Conservation (phyloP, 2,113 vertebrate genomes). For the mouse (Mus musculus) region DNA sequence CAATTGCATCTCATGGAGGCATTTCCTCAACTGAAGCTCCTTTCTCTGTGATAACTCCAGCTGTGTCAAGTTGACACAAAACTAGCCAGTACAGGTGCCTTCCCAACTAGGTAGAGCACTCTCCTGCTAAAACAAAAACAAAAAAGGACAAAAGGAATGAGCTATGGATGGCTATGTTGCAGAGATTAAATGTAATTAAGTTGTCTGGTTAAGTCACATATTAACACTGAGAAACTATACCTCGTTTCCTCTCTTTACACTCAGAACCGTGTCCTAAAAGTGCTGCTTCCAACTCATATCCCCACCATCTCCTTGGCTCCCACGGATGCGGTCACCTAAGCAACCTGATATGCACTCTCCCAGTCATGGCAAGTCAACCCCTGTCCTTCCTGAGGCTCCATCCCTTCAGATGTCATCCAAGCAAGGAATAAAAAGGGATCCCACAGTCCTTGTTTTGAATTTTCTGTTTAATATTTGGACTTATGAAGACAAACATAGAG, state of each 20-base stretch:
- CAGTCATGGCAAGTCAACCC: neutral
- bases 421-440: neutral
- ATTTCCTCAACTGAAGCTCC: too few relatives aligned
- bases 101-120: rapidly evolving
- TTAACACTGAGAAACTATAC: neutral
- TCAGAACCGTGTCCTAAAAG: neutral
- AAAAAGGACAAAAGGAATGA: neutral
- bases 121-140: neutral
- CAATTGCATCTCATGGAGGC: too few relatives aligned
- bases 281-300: neutral
- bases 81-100: too few relatives aligned
- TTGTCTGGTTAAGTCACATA: neutral
- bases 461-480: neutral
- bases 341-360: neutral
- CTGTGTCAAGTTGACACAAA: too few relatives aligned
- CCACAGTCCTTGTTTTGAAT: neutral
- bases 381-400: rapidly evolving
- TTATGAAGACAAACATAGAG: neutral
- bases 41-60: too few relatives aligned
- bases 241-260: neutral
- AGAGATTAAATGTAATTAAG: neutral
- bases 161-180: rapidly evolving
- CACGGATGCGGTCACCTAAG: neutral
- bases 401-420: too few relatives aligned
- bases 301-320: neutral